A percentile compares a stretch with the other conserved stretches of the same genome.
These are phyloP conservation scores for Oligia strigilis DNA, from an alignment of 2,888 invertebrate species.

Conservation along the genomic window DNA sequence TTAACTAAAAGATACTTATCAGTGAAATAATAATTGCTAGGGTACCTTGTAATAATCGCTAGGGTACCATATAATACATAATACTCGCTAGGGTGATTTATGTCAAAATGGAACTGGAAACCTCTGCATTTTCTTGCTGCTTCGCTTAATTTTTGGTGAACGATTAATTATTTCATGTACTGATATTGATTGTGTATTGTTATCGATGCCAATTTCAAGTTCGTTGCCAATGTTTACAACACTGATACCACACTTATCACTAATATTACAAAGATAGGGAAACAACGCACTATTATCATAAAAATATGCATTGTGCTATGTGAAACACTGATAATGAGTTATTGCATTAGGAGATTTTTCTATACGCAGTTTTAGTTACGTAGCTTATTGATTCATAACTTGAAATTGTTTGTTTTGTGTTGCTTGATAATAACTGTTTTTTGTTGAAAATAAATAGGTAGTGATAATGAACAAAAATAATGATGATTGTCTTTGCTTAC, in stretches of 20 bases:
- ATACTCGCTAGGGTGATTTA: background rate
- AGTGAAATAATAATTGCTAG: background rate
- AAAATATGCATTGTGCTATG: constrained; percentile 35
- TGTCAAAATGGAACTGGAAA: background rate
- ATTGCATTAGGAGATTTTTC: background rate
- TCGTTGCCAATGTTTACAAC: constrained; percentile 35
- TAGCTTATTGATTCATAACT: constrained; percentile 16
- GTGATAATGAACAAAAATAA: constrained; percentile 4
- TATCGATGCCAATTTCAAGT: constrained; percentile 32
- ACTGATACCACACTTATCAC: constrained; percentile 39
- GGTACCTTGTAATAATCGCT: background rate
- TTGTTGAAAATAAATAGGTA: constrained; percentile 9
- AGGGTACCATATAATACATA: background rate
- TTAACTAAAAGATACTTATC: background rate
- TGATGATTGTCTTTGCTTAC: constrained; percentile 14
- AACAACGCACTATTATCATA: constrained; percentile 31
- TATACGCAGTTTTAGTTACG: background rate
- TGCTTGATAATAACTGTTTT: constrained; percentile 2
- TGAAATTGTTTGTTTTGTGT: constrained; percentile 4
- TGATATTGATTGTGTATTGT: constrained; percentile 4
- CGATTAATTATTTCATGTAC: background rate
- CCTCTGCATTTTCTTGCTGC: background rate
- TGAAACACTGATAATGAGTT: constrained; percentile 27
- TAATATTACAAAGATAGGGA: constrained; percentile 18
- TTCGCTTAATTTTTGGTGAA: background rate